Base-by-base conservation (phyloP, 2,888 invertebrate species). In the Ferdinandea cuprea region DNA sequence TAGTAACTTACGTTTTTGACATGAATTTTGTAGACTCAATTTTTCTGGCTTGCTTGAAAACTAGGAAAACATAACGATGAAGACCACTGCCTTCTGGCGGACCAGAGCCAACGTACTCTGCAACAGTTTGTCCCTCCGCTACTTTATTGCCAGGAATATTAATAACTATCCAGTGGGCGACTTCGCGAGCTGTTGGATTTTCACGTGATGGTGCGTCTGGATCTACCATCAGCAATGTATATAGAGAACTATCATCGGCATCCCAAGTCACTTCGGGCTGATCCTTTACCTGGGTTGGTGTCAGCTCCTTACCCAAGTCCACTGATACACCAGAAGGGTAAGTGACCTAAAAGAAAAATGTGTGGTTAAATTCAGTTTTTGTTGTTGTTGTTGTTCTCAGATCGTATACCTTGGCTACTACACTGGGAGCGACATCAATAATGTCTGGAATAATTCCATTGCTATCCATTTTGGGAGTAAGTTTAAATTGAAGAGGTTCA, bases 111-210 rank as follows among this genome's bases (percentile, higher is more conserved):
- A 96, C 89, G 90, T 97, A 98, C 19, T 94, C 94, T 0, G 96
- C 94, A 0, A 97, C 91, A 0, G 93, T 93, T 80, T 97, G 96
- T 19, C 98, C 98, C n/a, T 93, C 92, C 0, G 90, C 88, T 3
- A 98, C 89, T 77, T 95, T 92, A 81, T 87, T 89, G 11, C 96
- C 97, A 37, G 95, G 95, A 85, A 98, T 95, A 89, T 98, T 98
- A 19, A 94, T 95, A 0, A 98, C 95, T 7, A 97, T 91, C 98
- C 98, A 98, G 89, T 98, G 98, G 88, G 96, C 96, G 95, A 96
- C 97, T 90, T 98, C 98, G 48, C 97, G 93, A 90, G 93, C 95
- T 85, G 92, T 95, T 0, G 97, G 97, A n/a, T 95, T 93, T 52
- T 92, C 90, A 68, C 97, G 94, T 86, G 95, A 95, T 0, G 98